Base-by-base conservation (phyloP, 2,113 vertebrate species). In the Mastomys natalensis region DNA sequence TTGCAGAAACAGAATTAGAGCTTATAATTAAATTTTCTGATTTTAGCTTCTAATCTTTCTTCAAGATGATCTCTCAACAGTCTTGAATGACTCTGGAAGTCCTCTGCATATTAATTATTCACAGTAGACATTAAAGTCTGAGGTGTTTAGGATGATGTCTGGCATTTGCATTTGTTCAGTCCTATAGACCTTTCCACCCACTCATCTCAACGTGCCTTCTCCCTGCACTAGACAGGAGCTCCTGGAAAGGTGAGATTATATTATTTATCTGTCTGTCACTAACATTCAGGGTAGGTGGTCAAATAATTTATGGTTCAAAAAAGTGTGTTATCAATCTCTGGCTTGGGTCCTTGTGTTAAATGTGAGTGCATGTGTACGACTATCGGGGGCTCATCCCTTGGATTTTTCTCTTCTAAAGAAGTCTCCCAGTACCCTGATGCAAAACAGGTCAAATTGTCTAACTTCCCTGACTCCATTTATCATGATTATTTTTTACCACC, bases 301-400 rank as follows among this genome's bases (percentile, higher is more conserved):
- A 90, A 93, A 51, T 64, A 81, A 80, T 68, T 93, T 87, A 86
- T 85, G 60, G 55, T 78, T 17, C 82, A 43, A 87, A 95, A 93
- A 84, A 26, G 0, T 70, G 21, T 48, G 21, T 62, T 89, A 80
- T 66, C 55, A 60, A 22, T 3, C 9, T 86, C 40, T 93, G 7
- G 21, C 1, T 62, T 90, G 66, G 24, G 34, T 92, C 7, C 45
- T 81, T 92, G 40, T 93, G 51, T 43, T 80, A 91, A 96, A 80
- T 34, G 11, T 2, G 7, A 91, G 55, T 66, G 31, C 89, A 21
- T 21, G 31, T 13, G 5, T 66, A 45, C 3, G 15, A 53, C 73
- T 91, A 15, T 58, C 45, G 62, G 70, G 70, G 62, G 37, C 31
- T 82, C 31, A 84, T 80, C 15, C 13, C 70, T 94, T 80, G 17